Conservation (phyloP, 1,140 invertebrate genomes). For the Luehdorfia chinensis region DNA sequence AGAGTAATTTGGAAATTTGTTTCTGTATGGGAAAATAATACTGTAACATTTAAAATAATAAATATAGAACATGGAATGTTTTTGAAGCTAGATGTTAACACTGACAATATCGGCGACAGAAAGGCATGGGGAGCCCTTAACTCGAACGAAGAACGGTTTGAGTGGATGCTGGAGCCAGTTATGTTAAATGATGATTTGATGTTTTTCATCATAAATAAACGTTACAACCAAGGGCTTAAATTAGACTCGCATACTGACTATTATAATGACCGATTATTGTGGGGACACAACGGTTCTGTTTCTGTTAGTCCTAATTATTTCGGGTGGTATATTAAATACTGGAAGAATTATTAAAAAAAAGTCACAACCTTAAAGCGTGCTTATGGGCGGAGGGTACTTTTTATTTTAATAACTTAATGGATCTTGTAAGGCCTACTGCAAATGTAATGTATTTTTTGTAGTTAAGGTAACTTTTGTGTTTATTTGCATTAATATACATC, state of each 20-base stretch:
- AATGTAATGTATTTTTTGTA: too few species aligned
- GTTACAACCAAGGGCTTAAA: slow-evolving; percentile 21
- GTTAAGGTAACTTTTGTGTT: too few species aligned
- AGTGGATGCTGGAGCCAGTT: slow-evolving; percentile 20
- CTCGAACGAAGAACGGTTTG: slow-evolving; percentile 7
- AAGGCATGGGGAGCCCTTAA: slow-evolving; percentile 17
- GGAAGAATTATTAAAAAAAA: too few species aligned
- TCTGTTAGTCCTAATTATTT: slow-evolving; percentile 1
- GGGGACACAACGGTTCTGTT: slow-evolving; percentile 20
- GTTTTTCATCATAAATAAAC: slow-evolving; percentile 21
- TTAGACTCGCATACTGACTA: slow-evolving; percentile 5
- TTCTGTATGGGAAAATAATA: slow-evolving; percentile 22
- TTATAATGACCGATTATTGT: slow-evolving; percentile 9
- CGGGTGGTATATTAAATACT: slow-evolving; percentile 6
- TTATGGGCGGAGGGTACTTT: too few species aligned
- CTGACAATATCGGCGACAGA: slow-evolving; percentile 18
- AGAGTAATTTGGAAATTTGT: slow-evolving; percentile 26
- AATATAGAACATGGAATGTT: slow-evolving; percentile 17
- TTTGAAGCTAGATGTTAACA: slow-evolving; percentile 23
- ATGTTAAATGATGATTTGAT: slow-evolving; percentile 15
- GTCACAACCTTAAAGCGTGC: too few species aligned
- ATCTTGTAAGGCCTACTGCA: too few species aligned
- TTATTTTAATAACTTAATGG: too few species aligned
- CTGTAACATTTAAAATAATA: slow-evolving; percentile 27
- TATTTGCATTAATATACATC: too few species aligned